phyloP scores from a whole-genome alignment of 1,140 invertebrate genomes.

The Phymastichus coffea region DNA sequence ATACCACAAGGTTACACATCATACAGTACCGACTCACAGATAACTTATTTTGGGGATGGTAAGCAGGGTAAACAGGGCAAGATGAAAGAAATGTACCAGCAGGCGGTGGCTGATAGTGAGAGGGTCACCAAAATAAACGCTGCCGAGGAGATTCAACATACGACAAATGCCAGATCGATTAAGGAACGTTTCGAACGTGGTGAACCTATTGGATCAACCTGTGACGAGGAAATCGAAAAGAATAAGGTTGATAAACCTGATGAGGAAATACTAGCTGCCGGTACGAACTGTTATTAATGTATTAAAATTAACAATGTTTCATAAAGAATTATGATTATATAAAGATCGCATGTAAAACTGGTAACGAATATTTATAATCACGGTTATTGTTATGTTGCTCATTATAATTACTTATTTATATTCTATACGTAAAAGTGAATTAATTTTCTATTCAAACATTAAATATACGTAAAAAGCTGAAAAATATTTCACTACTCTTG shows the following conservation, averaged over 20 bases:
- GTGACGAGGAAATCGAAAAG: slow-evolving; percentile 57
- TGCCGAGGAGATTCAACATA: slow-evolving; percentile 63
- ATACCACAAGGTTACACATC: too few relatives aligned
- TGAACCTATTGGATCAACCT: slow-evolving; percentile 61
- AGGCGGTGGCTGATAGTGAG: slow-evolving; percentile 80
- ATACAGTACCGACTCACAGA: neutral
- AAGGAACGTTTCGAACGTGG: slow-evolving; percentile 85
- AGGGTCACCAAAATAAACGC: slow-evolving; percentile 61
- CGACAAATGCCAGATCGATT: slow-evolving; percentile 66
- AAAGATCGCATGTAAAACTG: too few relatives aligned
- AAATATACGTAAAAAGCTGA: too few relatives aligned
- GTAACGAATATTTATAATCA: too few relatives aligned
- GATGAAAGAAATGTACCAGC: slow-evolving; percentile 89
- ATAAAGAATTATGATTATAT: too few relatives aligned
- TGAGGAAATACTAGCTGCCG: slow-evolving; percentile 78
- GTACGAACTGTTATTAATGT: too few relatives aligned
- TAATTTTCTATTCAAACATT: too few relatives aligned
- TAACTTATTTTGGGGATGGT: slow-evolving; percentile 14
- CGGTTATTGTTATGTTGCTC: too few relatives aligned
- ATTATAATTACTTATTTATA: too few relatives aligned
- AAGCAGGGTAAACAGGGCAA: slow-evolving; percentile 84
- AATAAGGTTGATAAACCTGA: slow-evolving; percentile 67
- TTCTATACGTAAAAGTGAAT: too few relatives aligned
- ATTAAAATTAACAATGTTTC: too few relatives aligned
- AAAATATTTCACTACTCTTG: too few relatives aligned